Percentiles rank a stretch among this genome's conserved stretches.
Conservation (phyloP, 2,797 vertebrate species). For the Cygnus olor region DNA sequence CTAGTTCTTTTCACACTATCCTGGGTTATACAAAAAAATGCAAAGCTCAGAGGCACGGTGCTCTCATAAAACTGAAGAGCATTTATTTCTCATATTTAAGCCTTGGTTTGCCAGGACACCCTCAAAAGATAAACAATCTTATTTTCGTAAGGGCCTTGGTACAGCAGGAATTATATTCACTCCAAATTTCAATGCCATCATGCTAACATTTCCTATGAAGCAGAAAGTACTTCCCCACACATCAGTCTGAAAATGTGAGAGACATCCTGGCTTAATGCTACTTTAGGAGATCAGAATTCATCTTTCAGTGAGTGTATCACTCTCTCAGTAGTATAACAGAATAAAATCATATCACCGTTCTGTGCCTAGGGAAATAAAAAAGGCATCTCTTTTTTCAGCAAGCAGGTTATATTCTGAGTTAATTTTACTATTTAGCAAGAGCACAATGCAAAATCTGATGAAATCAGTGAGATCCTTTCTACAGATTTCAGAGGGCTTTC, state of each 20-base stretch:
- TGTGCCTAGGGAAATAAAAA: conserved; percentile 12
- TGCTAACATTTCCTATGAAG: neutral
- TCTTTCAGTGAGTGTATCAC: conserved; percentile 30
- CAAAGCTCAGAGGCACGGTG: neutral
- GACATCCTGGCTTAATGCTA: neutral
- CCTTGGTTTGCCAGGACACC: neutral
- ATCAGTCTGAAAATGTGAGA: conserved; percentile 29
- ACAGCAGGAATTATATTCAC: neutral
- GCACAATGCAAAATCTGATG: neutral
- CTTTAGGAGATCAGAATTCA: conserved; percentile 34
- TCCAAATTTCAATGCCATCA: conserved; percentile 6
- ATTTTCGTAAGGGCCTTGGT: neutral
- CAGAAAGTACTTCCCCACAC: conserved; percentile 42
- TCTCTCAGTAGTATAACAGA: neutral
- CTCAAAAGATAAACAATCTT: conserved; percentile 44
- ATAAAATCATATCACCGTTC: conserved; percentile 12
- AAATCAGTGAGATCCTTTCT: neutral
- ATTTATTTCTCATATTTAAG: conserved; percentile 52
- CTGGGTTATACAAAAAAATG: neutral
- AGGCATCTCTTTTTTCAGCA: neutral
- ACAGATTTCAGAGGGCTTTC: neutral
- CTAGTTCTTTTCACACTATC: neutral
- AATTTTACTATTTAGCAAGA: neutral
- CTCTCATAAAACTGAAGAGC: neutral
- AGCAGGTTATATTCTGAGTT: neutral